A percentile compares a stretch with the other conserved stretches of the same genome.
These are phyloP conservation scores for Paramuricea clavata DNA, from an alignment of 92 coral and sea anemone genomes.

Conservation along the genomic window DNA sequence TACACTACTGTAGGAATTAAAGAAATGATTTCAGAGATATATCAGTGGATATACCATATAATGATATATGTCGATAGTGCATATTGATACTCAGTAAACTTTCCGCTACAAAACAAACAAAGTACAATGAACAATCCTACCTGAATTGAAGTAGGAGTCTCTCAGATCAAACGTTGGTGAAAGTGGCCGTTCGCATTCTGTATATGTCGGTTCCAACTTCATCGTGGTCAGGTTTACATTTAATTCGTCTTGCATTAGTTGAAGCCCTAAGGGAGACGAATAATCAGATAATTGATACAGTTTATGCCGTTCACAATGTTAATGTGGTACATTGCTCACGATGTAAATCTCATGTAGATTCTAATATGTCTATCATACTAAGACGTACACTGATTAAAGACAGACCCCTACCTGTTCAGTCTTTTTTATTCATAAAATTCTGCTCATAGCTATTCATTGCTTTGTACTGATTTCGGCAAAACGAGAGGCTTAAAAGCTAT, in stretches of 20 bases:
- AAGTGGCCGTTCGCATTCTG: background rate
- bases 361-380: too few relatives aligned
- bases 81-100: too few relatives aligned
- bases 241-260: background rate
- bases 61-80: too few relatives aligned
- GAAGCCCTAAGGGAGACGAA: background rate
- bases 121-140: background rate
- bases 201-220: background rate
- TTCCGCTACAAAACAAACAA: background rate
- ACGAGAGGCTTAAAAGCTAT: too few relatives aligned
- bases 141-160: background rate
- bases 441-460: background rate
- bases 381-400: too few relatives aligned
- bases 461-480: too few relatives aligned
- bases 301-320: background rate
- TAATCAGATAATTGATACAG: background rate
- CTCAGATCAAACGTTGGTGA: constrained; percentile 3
- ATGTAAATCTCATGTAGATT: too few relatives aligned
- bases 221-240: background rate
- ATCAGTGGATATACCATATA: background rate
- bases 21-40: too few relatives aligned
- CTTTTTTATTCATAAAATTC: background rate
- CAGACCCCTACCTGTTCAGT: background rate
- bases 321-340: background rate
- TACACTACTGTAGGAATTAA: too few relatives aligned